phyloP scores from a whole-genome alignment of 2,797 vertebrate genomes.

The Syngnathus rostellatus region DNA sequence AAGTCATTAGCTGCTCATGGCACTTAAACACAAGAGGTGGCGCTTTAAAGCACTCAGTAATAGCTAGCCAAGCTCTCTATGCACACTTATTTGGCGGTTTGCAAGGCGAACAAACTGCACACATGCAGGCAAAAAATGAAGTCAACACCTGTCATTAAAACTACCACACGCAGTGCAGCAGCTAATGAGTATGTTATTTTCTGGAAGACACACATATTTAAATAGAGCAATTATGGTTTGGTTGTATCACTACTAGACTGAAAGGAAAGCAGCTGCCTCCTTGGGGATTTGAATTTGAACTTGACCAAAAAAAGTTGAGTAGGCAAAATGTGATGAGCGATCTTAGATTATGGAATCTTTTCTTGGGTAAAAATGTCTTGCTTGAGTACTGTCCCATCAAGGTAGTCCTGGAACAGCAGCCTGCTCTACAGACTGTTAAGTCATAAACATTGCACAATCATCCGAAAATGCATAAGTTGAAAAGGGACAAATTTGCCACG shows the following conservation, averaged over 20 bases:
- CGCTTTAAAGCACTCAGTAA: conserved; percentile 51
- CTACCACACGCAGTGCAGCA: conserved; percentile 44
- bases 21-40: conserved; percentile 41
- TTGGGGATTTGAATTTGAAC: conserved; percentile 10
- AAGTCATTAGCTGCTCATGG: conserved; percentile 59
- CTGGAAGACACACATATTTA: conserved; percentile 26
- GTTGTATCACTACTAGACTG: conserved; percentile 25
- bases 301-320: conserved; percentile 9
- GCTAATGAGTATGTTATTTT: conserved; percentile 38
- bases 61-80: conserved; percentile 26
- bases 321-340: not conserved
- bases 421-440: too few relatives aligned
- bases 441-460: too few relatives aligned
- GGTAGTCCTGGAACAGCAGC: too few relatives aligned
- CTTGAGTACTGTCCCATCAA: too few relatives aligned
- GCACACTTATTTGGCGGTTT: conserved; percentile 47
- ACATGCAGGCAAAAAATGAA: conserved; percentile 13
- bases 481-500: not conserved
- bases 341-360: not conserved
- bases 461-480: too few relatives aligned
- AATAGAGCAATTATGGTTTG: conserved; percentile 28
- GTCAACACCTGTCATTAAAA: conserved; percentile 50
- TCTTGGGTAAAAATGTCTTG: not conserved
- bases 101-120: not conserved
- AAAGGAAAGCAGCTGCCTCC: conserved; percentile 7